A percentile compares a stretch with the other conserved stretches of the same genome.
These are phyloP conservation scores for Ardeotis arabs DNA, from an alignment of 2,113 vertebrate genomes.

Conservation along the genomic window DNA sequence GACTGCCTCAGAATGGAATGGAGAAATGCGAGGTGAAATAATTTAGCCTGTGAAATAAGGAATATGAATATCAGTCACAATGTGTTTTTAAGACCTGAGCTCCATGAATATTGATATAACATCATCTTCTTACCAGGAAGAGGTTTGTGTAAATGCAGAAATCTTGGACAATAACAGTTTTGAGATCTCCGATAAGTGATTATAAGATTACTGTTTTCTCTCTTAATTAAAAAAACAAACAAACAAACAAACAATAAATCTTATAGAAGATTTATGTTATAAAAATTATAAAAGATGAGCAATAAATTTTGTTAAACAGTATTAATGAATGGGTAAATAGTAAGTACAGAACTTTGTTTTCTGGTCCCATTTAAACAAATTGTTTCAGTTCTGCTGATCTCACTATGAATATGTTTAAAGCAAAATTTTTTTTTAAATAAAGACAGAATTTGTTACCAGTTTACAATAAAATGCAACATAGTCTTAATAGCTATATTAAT, in stretches of 20 bases:
- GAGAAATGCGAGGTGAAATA: background rate
- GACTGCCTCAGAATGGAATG: background rate
- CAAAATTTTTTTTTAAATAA: background rate
- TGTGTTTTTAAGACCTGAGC: background rate
- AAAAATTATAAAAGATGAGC: background rate
- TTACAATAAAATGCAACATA: background rate
- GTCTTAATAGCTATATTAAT: background rate
- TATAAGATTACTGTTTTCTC: background rate
- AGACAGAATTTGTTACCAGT: fast-evolving
- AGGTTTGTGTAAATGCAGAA: background rate
- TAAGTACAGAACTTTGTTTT: background rate
- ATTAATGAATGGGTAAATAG: background rate
- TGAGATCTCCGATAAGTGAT: background rate
- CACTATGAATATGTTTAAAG: background rate
- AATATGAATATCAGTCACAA: background rate
- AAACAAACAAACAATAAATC: too few relatives aligned
- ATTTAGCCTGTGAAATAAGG: background rate
- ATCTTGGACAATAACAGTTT: background rate
- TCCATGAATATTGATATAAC: background rate
- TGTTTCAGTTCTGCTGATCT: background rate
- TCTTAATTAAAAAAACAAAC: background rate
- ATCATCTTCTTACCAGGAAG: background rate
- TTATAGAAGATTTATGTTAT: too few relatives aligned
- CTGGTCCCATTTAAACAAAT: background rate
- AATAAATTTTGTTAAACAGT: background rate